Base-by-base conservation (phyloP, 2,888 invertebrate species). In the Aleiodes testaceus region DNA sequence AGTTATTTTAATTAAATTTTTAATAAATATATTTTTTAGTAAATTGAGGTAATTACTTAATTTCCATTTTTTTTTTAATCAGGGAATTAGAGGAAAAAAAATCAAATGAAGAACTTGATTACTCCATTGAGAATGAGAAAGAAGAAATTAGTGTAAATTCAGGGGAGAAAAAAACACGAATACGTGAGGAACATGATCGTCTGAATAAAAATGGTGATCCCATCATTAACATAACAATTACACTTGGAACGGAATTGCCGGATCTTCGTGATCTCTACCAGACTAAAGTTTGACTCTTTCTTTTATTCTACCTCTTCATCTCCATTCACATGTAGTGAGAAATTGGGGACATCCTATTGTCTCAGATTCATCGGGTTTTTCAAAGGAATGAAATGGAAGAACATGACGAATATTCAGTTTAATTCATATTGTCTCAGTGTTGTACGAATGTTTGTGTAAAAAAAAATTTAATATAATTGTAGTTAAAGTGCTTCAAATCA, bases 191-290 rank as follows among this genome's bases (percentile, higher is more conserved):
- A 53, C 74, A 55, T 9, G 70, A 63, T 22, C 70, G 55, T 30
- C 26, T 72, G 2, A 68, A 73, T 18, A 74, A 66, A 44, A 74
- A 72, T 49, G 76, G 76, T 42, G 73, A 76, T 53, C 73, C 74
- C 11, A 61, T 76, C 0, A 74, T 76, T 7, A 76, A 76, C 20
- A 76, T 76, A 20, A 76, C 76, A 59, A 76, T 76, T 26, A 76
- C 76, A 1, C 49, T 65, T n/a, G 65, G 65, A n/a, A 45, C 14
- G n/a, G 22, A 47, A 44, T 14, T 74, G 9, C 61, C 74, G 44
- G 72, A 74, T 30, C 45, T 74, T 63, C 67, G 65, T 30, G 75
- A 74, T 12, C 61, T 74, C 52, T 52, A 52, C 12, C 75, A 75
- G 63, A 75, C 72, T 59, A 67, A 72, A 9, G 75, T 74, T 63